phyloP scores from a whole-genome alignment of 2,888 invertebrate genomes.

The Thecophora atra region DNA sequence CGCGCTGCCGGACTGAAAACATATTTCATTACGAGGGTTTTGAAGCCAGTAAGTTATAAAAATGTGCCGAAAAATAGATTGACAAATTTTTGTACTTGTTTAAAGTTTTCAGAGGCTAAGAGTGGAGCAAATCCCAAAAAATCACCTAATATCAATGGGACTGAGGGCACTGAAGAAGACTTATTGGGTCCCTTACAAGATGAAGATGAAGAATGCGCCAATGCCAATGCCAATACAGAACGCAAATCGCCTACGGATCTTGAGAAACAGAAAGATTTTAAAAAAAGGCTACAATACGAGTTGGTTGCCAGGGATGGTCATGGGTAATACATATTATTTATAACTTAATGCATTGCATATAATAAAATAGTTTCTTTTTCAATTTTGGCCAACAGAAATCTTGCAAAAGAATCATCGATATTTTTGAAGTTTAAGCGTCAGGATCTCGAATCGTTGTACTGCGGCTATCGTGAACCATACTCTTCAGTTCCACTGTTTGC shows the following conservation, averaged over 20 bases:
- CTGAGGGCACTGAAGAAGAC: constrained; percentile 42
- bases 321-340: constrained; percentile 69
- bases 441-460: constrained; percentile 75
- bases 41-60: constrained; percentile 75
- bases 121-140: neutral
- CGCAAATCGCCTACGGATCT: constrained; percentile 52
- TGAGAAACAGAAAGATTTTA: constrained; percentile 75
- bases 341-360: neutral
- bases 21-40: constrained; percentile 87
- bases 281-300: constrained; percentile 82
- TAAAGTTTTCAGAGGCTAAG: constrained; percentile 15
- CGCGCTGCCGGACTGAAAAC: constrained; percentile 89
- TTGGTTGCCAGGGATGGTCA: constrained; percentile 85
- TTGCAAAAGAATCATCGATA: constrained; percentile 74
- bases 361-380: neutral
- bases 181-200: neutral
- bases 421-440: constrained; percentile 74
- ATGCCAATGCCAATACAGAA: constrained; percentile 64
- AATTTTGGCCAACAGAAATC: constrained; percentile 59
- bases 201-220: constrained; percentile 54
- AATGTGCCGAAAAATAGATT: no score
- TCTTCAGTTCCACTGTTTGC: constrained; percentile 74
- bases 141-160: neutral
- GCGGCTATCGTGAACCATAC: constrained; percentile 73
- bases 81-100: neutral